Conservation (phyloP, 2,113 vertebrate species). For the Tychaedon coryphoeus region DNA sequence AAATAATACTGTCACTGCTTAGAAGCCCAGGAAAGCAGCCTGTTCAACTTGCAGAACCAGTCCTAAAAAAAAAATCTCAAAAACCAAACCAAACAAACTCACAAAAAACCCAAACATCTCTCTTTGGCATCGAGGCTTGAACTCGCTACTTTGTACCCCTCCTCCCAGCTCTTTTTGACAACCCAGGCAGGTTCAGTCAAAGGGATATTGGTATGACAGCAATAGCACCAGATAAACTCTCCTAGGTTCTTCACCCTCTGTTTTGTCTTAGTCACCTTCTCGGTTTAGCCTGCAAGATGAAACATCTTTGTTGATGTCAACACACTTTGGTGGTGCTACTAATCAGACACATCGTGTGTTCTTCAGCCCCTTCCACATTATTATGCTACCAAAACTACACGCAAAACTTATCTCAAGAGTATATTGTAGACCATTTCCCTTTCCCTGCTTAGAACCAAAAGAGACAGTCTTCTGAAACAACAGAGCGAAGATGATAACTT, state of each 20-base stretch:
- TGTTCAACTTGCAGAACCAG: background rate
- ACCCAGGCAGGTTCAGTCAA: background rate
- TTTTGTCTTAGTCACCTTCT: background rate
- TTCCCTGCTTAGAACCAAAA: background rate
- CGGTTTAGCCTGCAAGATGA: background rate
- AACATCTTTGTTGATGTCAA: background rate
- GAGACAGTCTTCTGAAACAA: background rate
- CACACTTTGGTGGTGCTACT: fast-evolving
- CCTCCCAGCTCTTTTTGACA: background rate
- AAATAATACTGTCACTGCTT: background rate
- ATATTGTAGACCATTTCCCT: background rate
- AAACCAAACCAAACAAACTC: background rate
- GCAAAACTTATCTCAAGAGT: fast-evolving
- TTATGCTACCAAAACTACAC: background rate
- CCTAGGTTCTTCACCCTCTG: background rate
- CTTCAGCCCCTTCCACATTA: fast-evolving
- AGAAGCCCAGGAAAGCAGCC: background rate
- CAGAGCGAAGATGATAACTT: fast-evolving
- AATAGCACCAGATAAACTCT: background rate
- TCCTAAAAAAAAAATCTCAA: background rate
- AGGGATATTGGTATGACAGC: background rate
- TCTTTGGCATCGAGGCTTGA: background rate
- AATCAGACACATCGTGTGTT: background rate
- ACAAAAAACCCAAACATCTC: fast-evolving
- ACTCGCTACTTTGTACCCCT: background rate